phyloP scores from a whole-genome alignment of 92 coral and sea anemone species.

The Zoanthus gigantus region DNA sequence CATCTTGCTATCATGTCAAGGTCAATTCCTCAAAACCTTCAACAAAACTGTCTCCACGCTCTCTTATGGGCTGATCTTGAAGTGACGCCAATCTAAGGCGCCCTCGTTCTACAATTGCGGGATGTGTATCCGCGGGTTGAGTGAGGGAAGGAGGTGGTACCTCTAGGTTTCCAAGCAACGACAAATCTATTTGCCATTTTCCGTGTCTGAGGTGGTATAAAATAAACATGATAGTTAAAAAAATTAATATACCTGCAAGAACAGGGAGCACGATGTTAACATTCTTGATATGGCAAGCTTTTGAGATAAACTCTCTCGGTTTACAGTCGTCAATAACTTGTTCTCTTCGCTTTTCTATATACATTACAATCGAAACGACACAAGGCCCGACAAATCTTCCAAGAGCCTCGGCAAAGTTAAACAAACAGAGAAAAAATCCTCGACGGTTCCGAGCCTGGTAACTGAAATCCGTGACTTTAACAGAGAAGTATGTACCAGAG shows the following conservation, averaged over 20 bases:
- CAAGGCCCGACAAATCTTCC: slow-evolving; percentile 94
- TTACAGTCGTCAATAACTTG: slow-evolving; percentile 33
- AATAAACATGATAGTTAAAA: slow-evolving; percentile 63
- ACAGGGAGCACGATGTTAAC: slow-evolving; percentile 79
- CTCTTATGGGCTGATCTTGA: slow-evolving; percentile 7
- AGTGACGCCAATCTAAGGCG: slow-evolving; percentile 41
- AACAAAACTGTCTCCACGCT: not conserved
- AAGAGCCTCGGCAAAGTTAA: slow-evolving; percentile 89
- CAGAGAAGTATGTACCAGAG: slow-evolving; percentile 87
- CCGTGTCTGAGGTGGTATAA: slow-evolving; percentile 87
- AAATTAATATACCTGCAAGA: slow-evolving; percentile 65
- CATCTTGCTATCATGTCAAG: slow-evolving; percentile 10
- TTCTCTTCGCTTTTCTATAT: slow-evolving; percentile 50
- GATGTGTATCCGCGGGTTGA: slow-evolving; percentile 17
- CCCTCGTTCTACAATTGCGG: slow-evolving; percentile 47
- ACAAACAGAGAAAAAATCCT: slow-evolving; percentile 87
- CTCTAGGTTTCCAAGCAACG: slow-evolving; percentile 65
- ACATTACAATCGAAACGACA: slow-evolving; percentile 71
- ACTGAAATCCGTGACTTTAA: slow-evolving; percentile 91
- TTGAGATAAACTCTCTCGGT: slow-evolving; percentile 60
- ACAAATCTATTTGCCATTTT: slow-evolving; percentile 70
- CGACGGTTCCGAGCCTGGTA: slow-evolving; percentile 95
- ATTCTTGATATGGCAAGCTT: slow-evolving; percentile 74
- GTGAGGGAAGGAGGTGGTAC: slow-evolving; percentile 64
- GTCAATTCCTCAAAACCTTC: slow-evolving; percentile 41